Conservation (phyloP, 2,888 invertebrate species). For the Sphaerophoria taeniata region DNA sequence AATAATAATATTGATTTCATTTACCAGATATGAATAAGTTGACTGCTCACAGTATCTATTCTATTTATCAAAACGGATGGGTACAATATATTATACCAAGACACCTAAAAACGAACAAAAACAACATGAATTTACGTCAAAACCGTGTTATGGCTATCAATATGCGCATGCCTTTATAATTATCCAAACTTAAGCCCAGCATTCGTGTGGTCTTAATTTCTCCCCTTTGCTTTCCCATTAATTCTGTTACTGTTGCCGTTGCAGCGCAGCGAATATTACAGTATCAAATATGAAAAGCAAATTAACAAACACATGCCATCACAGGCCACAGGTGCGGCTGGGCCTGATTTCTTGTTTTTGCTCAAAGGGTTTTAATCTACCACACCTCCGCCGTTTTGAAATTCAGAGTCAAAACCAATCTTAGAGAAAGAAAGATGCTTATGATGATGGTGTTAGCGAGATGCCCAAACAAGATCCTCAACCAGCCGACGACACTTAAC, state of each 20-base stretch:
- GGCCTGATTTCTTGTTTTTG: background rate
- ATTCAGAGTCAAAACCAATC: constrained; percentile 23
- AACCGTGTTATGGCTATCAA: constrained; percentile 7
- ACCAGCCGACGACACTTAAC: constrained; percentile 64
- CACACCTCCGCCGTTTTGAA: constrained; percentile 1
- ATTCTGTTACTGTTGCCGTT: background rate
- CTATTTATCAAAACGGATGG: constrained; percentile 1
- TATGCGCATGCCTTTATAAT: constrained; percentile 49
- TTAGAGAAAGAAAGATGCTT: constrained; percentile 51
- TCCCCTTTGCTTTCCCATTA: background rate
- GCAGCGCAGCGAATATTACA: constrained; percentile 2
- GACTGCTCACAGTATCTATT: constrained; percentile 3
- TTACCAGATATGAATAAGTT: constrained; percentile 2
- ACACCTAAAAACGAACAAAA: constrained; percentile 12
- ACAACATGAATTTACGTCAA: constrained; percentile 6
- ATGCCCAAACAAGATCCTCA: constrained; percentile 55
- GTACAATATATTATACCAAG: constrained; percentile 3
- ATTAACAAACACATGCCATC: constrained; percentile 43
- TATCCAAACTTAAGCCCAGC: constrained; percentile 31
- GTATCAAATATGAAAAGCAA: constrained; percentile 24
- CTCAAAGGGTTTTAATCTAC: constrained; percentile 35
- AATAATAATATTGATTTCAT: too few species aligned
- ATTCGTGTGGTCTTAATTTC: constrained; percentile 67
- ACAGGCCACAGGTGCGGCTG: constrained; percentile 27
- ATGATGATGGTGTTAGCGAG: constrained; percentile 45